A percentile compares a stretch with the other conserved stretches of the same genome.
Conservation (phyloP, 2,797 vertebrate species). For the Halcyon chelicuti region DNA sequence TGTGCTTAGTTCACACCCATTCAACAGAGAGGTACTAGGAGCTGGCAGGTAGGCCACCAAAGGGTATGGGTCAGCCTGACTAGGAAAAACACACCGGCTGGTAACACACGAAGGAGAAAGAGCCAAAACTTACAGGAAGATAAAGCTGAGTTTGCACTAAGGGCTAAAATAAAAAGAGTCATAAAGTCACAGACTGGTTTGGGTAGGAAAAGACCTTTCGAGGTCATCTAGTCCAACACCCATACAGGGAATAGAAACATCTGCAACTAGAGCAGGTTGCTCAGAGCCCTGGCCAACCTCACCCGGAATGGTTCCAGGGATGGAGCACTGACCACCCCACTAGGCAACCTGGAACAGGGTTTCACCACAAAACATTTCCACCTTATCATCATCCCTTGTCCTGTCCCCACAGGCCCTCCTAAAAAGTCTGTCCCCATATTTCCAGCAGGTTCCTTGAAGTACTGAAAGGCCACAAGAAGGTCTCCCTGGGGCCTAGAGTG, state of each 20-base stretch:
- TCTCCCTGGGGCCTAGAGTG: not conserved
- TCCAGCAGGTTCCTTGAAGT: too few relatives aligned
- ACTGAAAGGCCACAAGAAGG: not conserved
- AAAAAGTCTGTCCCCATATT: not conserved
- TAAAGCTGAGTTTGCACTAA: not conserved
- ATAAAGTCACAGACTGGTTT: not conserved
- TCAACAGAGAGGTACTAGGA: fast-evolving
- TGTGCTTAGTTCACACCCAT: fast-evolving
- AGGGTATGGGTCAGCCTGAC: not conserved
- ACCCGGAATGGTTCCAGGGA: not conserved
- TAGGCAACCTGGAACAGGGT: not conserved
- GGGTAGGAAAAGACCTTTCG: too few relatives aligned
- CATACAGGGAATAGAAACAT: not conserved
- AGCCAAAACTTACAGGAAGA: not conserved
- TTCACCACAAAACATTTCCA: not conserved
- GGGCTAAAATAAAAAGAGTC: not conserved
- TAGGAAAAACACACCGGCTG: not conserved
- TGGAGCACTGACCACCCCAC: not conserved
- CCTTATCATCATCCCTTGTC: not conserved
- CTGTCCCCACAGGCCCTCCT: not conserved
- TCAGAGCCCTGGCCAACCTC: not conserved
- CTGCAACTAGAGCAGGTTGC: not conserved
- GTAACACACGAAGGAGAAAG: fast-evolving
- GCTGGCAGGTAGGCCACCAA: not conserved
- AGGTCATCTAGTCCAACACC: not conserved